phyloP scores from a whole-genome alignment of 2,888 invertebrate genomes.

The Mesoligia furuncula region DNA sequence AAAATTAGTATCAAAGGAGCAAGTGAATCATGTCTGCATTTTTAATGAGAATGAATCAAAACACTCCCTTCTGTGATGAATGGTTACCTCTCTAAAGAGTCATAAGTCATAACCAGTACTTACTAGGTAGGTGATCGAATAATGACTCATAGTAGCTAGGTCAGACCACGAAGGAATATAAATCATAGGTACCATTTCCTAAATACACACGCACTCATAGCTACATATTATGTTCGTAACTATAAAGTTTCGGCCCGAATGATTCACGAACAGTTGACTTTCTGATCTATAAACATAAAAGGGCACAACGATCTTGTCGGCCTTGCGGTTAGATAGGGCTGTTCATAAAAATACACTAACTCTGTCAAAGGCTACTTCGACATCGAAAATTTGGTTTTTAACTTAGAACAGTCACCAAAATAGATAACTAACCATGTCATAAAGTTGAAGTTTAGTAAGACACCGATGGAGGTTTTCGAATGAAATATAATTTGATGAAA shows the following conservation, averaged over 20 bases:
- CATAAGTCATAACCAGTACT: conserved; percentile 10
- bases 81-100: conserved; percentile 14
- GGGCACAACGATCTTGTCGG: conserved; percentile 56
- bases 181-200: conserved; percentile 45
- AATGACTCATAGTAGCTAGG: conserved; percentile 32
- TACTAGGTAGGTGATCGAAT: conserved; percentile 25
- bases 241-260: conserved; percentile 56
- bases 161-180: conserved; percentile 24
- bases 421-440: too few species aligned
- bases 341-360: neutral
- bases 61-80: conserved; percentile 18
- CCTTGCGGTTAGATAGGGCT: conserved; percentile 59
- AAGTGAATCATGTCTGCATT: conserved; percentile 10
- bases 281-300: conserved; percentile 65
- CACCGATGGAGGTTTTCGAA: too few species aligned
- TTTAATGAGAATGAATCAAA: neutral
- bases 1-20: conserved; percentile 26
- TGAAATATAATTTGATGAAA: too few species aligned
- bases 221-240: conserved; percentile 27
- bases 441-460: too few species aligned
- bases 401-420: too few species aligned
- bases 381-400: conserved; percentile 11
- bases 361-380: too few species aligned
- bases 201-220: conserved; percentile 39
- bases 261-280: conserved; percentile 63